Evolutionary conservation across 2,113 vertebrate species (phyloP).

Genomic region (Malurus melanocephalus): DNA sequence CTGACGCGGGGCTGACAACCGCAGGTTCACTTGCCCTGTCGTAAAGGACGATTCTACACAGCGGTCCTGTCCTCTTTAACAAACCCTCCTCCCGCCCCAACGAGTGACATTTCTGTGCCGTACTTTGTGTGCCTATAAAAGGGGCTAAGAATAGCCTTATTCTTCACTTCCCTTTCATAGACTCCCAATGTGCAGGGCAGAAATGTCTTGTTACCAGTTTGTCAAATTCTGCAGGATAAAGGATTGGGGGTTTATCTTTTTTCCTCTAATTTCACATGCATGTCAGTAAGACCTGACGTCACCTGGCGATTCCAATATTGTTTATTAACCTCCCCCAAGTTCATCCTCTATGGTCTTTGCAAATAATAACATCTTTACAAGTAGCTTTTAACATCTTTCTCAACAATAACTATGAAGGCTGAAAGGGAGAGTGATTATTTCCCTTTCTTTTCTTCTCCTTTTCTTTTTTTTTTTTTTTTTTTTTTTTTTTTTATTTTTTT

Average conservation of each 20-base stretch:
- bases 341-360: not conserved
- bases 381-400: not conserved
- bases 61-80: not conserved
- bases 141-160: conserved; percentile 14
- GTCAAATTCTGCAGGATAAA: not conserved
- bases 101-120: not conserved
- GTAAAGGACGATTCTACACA: not conserved
- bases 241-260: not conserved
- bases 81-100: not conserved
- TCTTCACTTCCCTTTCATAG: not conserved
- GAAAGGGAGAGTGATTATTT: not conserved
- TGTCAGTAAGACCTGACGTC: not conserved
- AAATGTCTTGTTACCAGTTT: not conserved
- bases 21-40: not conserved
- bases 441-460: fast-evolving
- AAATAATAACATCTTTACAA: not conserved
- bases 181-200: not conserved
- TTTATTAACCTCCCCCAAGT: not conserved
- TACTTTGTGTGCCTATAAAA: not conserved
- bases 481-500: fast-evolving
- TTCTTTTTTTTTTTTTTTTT: no score
- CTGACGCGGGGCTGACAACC: not conserved
- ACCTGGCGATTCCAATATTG: not conserved
- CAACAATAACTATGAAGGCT: not conserved
- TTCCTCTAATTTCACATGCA: not conserved